A percentile compares a stretch with the other conserved stretches of the same genome.
Evolutionary conservation across 2,888 invertebrate species (phyloP).

Genomic region (Zaprionus obscuricornis): DNA sequence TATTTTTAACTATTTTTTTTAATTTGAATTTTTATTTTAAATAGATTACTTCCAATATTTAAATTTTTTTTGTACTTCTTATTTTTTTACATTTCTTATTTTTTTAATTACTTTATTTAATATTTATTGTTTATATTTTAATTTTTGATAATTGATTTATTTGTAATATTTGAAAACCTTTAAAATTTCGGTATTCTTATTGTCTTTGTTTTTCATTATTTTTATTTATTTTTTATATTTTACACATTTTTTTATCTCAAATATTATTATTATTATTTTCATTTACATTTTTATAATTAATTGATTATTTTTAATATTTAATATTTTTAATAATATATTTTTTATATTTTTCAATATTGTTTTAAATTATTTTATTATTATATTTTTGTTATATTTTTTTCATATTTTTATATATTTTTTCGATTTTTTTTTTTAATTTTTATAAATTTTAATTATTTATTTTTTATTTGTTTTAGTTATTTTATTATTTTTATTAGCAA

Average conservation of each 20-base stretch:
- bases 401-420: neutral
- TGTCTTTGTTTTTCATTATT: neutral
- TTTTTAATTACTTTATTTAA: neutral
- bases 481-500: neutral
- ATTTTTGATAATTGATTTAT: no score
- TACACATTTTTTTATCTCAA: neutral
- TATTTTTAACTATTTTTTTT: neutral
- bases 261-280: neutral
- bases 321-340: neutral
- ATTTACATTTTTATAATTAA: neutral
- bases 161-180: no score
- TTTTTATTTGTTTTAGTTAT: no score
- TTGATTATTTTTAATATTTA: neutral
- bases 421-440: no score
- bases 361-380: neutral
- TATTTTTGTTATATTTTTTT: neutral
- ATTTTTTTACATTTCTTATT: neutral
- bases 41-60: neutral
- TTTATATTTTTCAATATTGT: neutral
- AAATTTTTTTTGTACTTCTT: neutral
- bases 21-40: neutral
- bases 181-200: no score
- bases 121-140: no score
- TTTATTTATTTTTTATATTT: neutral
- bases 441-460: neutral